Evolutionary conservation across 37 sponge, comb jelly and placozoan genomes (phyloP), one percentile per base, ranked within the genome.

Genomic region (Aplysina aerophoba): DNA sequence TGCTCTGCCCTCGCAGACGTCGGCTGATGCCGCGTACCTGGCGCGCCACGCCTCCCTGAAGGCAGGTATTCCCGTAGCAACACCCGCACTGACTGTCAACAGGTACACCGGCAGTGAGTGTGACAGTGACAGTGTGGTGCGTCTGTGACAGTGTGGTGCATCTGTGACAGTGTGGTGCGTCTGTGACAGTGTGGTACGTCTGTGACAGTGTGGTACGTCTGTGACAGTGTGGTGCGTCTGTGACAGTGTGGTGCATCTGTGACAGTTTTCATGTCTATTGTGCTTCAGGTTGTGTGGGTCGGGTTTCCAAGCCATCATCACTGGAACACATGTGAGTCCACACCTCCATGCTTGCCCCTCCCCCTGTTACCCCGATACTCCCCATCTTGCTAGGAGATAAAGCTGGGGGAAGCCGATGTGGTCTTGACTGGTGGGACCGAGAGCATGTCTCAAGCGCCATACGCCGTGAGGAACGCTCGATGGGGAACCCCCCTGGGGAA

Each of bases 241-340:
- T 44, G 50, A 11, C 6, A 11, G 50, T 44, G 50, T 44, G 50
- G 85, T 44, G 50, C 8, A 8, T 44, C 6, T 44, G 50, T 44
- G 50, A 11, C 50, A 44, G 50, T 44, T 44, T 3, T 44, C 8
- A 44, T 44, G 50, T 44, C 50, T 44, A 44, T 8, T 11, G 8
- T 44, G 50, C 24, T 6, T 27, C 28, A 62, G 78, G 61, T 85
- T 96, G 55, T 98, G 99, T 85, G 99, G 99, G 12, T 94, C 97
- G 50, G 99, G 99, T 33, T 98, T 98, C 83, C 99, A 98, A 88
- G 87, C 97, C 39, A 85, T 98, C 41, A 84, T 98, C 87, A 98
- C 83, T 79, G 99, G 86, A 68, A 92, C 95, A 50, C 97, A 98
- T n/a, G 99, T 97, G 77, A 88, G 89, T 55, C 3, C 50, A 11